Percentiles rank a stretch among this genome's conserved stretches.
phyloP scores from a whole-genome alignment of 2,797 vertebrate species.

The Hirundo rustica region DNA sequence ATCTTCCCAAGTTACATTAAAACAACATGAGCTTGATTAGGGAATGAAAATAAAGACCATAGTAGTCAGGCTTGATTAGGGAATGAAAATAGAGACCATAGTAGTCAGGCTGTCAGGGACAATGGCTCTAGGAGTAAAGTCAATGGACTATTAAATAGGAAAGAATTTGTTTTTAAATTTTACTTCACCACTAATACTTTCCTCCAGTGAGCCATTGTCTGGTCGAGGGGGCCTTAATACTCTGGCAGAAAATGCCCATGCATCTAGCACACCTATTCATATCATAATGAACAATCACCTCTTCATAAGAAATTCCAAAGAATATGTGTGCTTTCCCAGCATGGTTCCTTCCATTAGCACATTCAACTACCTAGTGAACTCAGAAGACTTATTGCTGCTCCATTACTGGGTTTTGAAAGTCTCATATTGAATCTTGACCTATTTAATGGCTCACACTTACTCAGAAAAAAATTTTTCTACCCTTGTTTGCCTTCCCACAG shows the following conservation, averaged over 20 bases:
- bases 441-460: constrained; percentile 29
- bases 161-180: constrained; percentile 88
- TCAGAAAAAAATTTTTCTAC: not conserved
- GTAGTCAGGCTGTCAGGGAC: constrained; percentile 69
- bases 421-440: constrained; percentile 67
- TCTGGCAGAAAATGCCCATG: constrained; percentile 65
- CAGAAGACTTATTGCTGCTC: constrained; percentile 72
- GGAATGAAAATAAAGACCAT: constrained; percentile 70
- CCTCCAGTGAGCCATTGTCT: constrained; percentile 71
- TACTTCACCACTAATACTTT: constrained; percentile 82
- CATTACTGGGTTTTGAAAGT: constrained; percentile 66
- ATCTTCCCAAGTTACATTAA: constrained; percentile 37
- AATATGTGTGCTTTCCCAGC: constrained; percentile 75
- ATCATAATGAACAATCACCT: constrained; percentile 74
- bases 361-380: constrained; percentile 69
- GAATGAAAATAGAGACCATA: constrained; percentile 63
- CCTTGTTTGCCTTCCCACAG: not conserved
- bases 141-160: constrained; percentile 91
- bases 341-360: constrained; percentile 74
- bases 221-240: constrained; percentile 66
- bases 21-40: constrained; percentile 75
- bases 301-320: constrained; percentile 67
- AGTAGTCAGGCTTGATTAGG: constrained; percentile 50
- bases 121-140: constrained; percentile 79
- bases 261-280: constrained; percentile 77